Evolutionary conservation across 2,113 vertebrate species (phyloP).

Genomic region (Cromileptes altivelis): DNA sequence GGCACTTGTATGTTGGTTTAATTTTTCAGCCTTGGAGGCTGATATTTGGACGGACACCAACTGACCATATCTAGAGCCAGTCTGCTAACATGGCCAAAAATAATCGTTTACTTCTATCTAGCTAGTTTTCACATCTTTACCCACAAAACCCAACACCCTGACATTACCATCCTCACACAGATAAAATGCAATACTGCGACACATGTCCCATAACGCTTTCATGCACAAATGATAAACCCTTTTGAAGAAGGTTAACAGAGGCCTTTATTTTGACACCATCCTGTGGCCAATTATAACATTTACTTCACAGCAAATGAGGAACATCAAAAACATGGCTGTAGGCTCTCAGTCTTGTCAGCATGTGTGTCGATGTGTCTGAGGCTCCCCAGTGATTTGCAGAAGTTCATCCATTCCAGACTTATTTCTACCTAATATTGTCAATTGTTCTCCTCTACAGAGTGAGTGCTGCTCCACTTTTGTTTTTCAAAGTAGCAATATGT

Average conservation of each 20-base stretch:
- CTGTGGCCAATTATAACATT: background rate
- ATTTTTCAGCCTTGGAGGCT: too few species aligned
- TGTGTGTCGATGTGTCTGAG: background rate
- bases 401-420: conserved; percentile 2
- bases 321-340: background rate
- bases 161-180: background rate
- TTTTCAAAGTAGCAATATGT: conserved; percentile 14
- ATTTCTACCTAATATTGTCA: background rate
- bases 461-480: conserved; percentile 18
- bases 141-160: background rate
- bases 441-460: background rate
- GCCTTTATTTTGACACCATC: background rate
- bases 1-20: too few species aligned
- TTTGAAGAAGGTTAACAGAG: background rate
- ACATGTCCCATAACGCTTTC: background rate
- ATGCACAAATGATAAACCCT: background rate
- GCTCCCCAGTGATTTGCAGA: background rate
- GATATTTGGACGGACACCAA: too few species aligned
- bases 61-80: background rate
- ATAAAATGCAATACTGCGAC: background rate
- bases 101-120: background rate
- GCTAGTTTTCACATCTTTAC: background rate
- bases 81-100: background rate
- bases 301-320: background rate
- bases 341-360: background rate